These are phyloP conservation scores for Galaxea fascicularis DNA, from an alignment of 92 coral and sea anemone species.

Conservation along the genomic window DNA sequence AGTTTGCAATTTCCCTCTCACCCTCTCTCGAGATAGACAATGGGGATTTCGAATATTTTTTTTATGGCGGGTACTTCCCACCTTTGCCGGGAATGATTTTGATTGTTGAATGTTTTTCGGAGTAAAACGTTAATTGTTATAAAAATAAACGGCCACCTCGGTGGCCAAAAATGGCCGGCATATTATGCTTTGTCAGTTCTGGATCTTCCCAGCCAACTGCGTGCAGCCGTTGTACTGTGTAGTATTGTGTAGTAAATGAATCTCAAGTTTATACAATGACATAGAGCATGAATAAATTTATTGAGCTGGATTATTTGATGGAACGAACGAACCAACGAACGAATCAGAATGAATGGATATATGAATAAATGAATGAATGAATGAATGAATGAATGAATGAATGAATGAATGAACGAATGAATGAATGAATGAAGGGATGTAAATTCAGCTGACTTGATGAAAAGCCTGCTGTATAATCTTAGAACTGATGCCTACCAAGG, in stretches of 20 bases:
- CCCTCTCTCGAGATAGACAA: conserved; percentile 4
- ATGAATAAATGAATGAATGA: no score
- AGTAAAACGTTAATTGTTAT: conserved; percentile 14
- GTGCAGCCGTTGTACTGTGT: conserved; percentile 23
- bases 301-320: no score
- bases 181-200: conserved; percentile 10
- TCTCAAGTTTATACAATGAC: conserved; percentile 7
- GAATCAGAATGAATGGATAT: no score
- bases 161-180: conserved; percentile 3
- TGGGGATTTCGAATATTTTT: background rate
- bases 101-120: conserved; percentile 22
- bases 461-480: no score
- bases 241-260: conserved; percentile 20
- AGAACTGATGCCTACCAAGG: no score
- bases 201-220: conserved; percentile 19
- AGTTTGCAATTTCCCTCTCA: background rate
- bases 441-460: no score
- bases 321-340: no score
- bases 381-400: no score
- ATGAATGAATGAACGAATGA: no score
- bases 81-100: conserved; percentile 11
- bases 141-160: conserved; percentile 15
- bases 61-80: conserved; percentile 3
- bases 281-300: conserved; percentile 18
- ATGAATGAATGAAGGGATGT: no score